A percentile compares a stretch with the other conserved stretches of the same genome.
Evolutionary conservation across 2,113 vertebrate species (phyloP).

Genomic region (Pedionomus torquatus): DNA sequence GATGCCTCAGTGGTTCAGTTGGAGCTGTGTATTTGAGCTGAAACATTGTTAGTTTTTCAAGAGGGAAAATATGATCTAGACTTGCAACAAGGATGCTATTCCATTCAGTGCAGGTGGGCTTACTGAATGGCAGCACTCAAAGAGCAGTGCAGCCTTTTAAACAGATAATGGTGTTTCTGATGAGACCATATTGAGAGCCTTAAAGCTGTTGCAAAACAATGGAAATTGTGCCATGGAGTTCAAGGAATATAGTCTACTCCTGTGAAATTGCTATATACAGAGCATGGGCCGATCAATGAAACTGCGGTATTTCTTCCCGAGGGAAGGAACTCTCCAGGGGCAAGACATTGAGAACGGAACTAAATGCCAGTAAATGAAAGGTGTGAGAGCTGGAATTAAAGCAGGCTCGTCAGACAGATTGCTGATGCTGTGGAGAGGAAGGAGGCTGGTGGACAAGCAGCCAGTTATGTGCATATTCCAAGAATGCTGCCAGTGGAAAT

Average conservation of each 20-base stretch:
- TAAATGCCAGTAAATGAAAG: neutral
- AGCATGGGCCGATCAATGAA: neutral
- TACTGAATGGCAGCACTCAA: neutral
- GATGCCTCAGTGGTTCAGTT: neutral
- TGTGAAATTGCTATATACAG: constrained; percentile 21
- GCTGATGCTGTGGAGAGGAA: neutral
- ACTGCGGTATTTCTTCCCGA: neutral
- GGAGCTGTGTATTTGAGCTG: neutral
- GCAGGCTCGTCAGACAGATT: neutral
- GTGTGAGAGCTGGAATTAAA: neutral
- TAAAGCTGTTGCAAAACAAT: constrained; percentile 30
- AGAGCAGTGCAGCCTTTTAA: neutral
- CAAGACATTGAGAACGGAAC: neutral
- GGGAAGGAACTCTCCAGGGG: neutral
- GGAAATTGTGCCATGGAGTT: neutral
- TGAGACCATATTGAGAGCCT: neutral
- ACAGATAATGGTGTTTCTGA: neutral
- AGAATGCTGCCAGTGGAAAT: neutral
- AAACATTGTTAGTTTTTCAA: neutral
- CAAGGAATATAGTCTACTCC: neutral
- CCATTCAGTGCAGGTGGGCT: neutral
- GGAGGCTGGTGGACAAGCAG: neutral
- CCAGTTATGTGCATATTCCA: neutral
- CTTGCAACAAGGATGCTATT: neutral
- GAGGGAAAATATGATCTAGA: neutral